phyloP scores from a whole-genome alignment of 2,113 vertebrate genomes.

The Percopsis transmontana region DNA sequence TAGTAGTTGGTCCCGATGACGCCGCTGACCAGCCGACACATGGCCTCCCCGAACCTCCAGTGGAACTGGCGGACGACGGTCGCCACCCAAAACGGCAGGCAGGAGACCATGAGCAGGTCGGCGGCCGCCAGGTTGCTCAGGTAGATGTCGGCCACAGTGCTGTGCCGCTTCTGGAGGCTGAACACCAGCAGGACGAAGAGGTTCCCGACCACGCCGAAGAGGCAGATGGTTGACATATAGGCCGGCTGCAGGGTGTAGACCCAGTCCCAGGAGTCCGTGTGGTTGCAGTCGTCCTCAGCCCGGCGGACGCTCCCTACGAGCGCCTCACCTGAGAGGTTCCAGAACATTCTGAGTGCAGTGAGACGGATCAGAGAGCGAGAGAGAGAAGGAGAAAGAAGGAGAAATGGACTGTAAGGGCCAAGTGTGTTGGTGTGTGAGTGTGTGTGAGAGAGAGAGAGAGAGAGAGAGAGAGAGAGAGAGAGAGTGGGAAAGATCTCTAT shows the following conservation, averaged over 20 bases:
- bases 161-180: constrained; percentile 78
- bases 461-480: neutral
- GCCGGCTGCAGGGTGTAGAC: constrained; percentile 75
- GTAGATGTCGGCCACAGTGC: constrained; percentile 88
- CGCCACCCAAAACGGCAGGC: constrained; percentile 87
- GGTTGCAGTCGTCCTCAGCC: constrained; percentile 36
- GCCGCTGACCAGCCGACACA: constrained; percentile 80
- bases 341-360: constrained; percentile 9
- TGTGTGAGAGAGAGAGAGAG: neutral
- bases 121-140: constrained; percentile 83
- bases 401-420: neutral
- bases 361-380: neutral
- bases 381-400: neutral
- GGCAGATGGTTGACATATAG: constrained; percentile 83
- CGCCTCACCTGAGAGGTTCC: neutral
- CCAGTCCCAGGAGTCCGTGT: constrained; percentile 59
- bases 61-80: constrained; percentile 77
- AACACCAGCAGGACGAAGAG: constrained; percentile 81
- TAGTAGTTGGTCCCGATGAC: constrained; percentile 81
- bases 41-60: constrained; percentile 83
- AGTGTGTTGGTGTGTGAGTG: no score
- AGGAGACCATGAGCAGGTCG: constrained; percentile 81
- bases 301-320: constrained; percentile 26
- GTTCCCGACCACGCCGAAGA: constrained; percentile 81
- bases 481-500: neutral